Evolutionary conservation across 1,140 invertebrate genomes (phyloP).

Genomic region (Stegodyphus dumicola): DNA sequence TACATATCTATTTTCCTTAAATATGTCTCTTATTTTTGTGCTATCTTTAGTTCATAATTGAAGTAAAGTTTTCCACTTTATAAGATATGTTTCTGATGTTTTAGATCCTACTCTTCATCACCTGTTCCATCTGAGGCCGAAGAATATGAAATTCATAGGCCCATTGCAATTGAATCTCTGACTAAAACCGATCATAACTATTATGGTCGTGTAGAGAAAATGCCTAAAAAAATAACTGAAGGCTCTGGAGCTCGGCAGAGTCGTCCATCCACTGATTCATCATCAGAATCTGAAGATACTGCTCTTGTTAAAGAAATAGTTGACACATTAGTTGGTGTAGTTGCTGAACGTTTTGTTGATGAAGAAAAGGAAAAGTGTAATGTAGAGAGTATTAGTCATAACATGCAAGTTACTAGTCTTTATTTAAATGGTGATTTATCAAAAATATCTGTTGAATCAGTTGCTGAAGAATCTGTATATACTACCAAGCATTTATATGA

Average conservation of each 20-base stretch:
- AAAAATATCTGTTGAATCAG: conserved; percentile 8
- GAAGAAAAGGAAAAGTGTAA: conserved; percentile 63
- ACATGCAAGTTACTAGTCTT: not conserved
- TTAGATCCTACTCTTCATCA: conserved; percentile 41
- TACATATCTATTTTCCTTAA: too few species aligned
- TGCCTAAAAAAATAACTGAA: conserved; percentile 15
- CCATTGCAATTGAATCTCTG: not conserved
- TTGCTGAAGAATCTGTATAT: conserved; percentile 43
- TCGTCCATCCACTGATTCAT: conserved; percentile 58
- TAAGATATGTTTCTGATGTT: conserved; percentile 45
- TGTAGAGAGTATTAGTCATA: not conserved
- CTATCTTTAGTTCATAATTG: too few species aligned
- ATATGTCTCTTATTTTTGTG: too few species aligned
- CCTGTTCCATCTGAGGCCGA: conserved; percentile 38
- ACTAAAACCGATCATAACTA: conserved; percentile 67
- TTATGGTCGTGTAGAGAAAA: conserved; percentile 64
- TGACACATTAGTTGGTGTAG: conserved; percentile 62
- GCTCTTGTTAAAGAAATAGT: conserved; percentile 63
- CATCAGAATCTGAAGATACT: conserved; percentile 61
- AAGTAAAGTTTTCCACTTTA: conserved; percentile 37
- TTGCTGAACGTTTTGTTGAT: conserved; percentile 59
- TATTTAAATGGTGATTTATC: not conserved
- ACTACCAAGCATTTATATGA: conserved; percentile 2
- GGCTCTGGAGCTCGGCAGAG: not conserved
- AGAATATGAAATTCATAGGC: not conserved